Base-by-base conservation (phyloP, 2,113 vertebrate genomes). In the Oncorhynchus gorbuscha region DNA sequence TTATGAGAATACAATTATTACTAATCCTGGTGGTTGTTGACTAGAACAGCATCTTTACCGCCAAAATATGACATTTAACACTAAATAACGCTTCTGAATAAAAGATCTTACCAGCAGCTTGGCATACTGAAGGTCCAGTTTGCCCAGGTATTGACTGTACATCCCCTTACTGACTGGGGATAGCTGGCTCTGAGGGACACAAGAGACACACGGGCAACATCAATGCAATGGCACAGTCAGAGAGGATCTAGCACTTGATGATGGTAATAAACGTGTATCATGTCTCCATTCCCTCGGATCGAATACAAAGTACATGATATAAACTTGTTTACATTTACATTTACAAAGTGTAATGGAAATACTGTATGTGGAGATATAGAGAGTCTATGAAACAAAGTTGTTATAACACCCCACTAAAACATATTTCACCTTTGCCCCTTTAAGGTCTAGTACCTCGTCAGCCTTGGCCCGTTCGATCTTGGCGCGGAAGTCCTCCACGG, bases 51-150 rank as follows among this genome's bases (percentile, higher is more conserved):
- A 30, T 66, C 6, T 66, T 22, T n/a, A n/a, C 59, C 18, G n/a
- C 3, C 2, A 62, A n/a, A 6, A 68, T 9, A 55, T 26, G 5
- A 51, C 1, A 20, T 45, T 14, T 16, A 26, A 55, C 9, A 11
- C 4, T 13, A 58, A n/a, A 72, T 49, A 16, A 9, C 14, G 51
- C 65, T 79, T 22, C 51, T 5, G 7, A 72, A 55, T n/a, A 1
- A 20, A 20, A 39, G 48, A 2, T 13, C 94, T 91, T 75, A 98
- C 97, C 94, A 97, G 91, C 74, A 99, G 95, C 86, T 93, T 96
- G 81, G 91, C 94, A 0, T 96, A 99, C 85, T 97, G 97, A 77
- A 97, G 89, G 75, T 98, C 96, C 89, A 99, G 91, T 82, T 95
- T 96, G 59, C 94, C 94, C 86, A 98, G 91, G 82, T 95, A 96